A percentile compares a stretch with the other conserved stretches of the same genome.
Evolutionary conservation across 1,140 invertebrate species (phyloP).

Genomic region (Patella vulgata): DNA sequence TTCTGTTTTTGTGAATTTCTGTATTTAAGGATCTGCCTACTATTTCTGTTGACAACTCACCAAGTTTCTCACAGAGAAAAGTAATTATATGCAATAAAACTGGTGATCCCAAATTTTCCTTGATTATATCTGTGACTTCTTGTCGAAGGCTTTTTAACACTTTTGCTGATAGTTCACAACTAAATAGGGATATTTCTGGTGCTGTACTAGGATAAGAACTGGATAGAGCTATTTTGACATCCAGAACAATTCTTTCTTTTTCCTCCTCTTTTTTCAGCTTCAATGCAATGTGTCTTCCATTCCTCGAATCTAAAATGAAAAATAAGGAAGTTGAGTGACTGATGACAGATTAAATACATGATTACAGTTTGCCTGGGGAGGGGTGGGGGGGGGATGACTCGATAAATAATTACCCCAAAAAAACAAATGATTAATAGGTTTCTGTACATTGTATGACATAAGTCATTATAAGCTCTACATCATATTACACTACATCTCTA

Average conservation of each 20-base stretch:
- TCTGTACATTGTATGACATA: neutral
- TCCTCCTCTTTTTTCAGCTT: neutral
- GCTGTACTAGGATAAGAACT: conserved; percentile 9
- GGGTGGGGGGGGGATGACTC: neutral
- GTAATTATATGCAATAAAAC: conserved; percentile 14
- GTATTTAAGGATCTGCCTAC: neutral
- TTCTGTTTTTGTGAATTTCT: neutral
- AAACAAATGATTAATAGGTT: neutral
- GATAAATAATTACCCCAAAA: neutral
- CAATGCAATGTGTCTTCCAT: neutral
- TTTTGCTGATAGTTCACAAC: conserved; percentile 2
- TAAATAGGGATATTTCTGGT: conserved; percentile 18
- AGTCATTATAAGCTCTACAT: neutral
- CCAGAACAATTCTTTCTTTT: neutral
- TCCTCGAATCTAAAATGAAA: neutral
- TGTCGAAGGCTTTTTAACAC: neutral
- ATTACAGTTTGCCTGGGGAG: neutral
- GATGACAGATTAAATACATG: no score
- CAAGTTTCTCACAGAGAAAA: conserved; percentile 7
- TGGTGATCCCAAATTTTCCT: conserved; percentile 4
- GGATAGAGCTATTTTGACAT: conserved; percentile 11
- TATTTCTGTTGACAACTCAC: neutral
- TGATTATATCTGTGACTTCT: neutral
- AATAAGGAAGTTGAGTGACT: no score
- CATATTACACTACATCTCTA: neutral